Conservation (phyloP, 2,113 vertebrate species). For the Tetrao urogallus region DNA sequence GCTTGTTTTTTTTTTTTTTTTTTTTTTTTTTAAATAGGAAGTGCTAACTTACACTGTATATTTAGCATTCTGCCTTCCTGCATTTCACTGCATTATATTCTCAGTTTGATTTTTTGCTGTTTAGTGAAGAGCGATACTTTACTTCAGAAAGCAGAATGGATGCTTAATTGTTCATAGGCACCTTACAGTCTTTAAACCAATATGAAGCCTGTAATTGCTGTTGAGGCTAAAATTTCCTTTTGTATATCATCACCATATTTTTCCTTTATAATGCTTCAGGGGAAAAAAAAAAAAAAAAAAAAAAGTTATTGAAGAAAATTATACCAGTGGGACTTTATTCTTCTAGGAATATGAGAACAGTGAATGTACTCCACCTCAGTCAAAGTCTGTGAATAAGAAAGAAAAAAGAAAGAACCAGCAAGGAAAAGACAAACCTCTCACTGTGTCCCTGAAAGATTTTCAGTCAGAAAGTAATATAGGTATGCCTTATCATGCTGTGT, state of each 20-base stretch:
- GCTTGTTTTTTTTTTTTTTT: neutral
- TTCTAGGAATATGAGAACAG: slow-evolving; percentile 79
- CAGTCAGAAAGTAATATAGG: slow-evolving; percentile 84
- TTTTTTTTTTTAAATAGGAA: neutral
- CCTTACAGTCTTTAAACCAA: neutral
- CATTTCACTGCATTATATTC: neutral
- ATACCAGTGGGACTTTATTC: slow-evolving; percentile 39
- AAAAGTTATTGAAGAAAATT: slow-evolving; percentile 16
- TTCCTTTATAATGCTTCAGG: neutral
- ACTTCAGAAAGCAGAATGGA: neutral
- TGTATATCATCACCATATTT: neutral
- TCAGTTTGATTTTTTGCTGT: neutral
- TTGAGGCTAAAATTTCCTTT: neutral
- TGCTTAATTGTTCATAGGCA: neutral
- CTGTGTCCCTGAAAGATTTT: slow-evolving; percentile 92
- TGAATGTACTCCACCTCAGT: slow-evolving; percentile 82
- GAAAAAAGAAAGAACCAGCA: slow-evolving; percentile 92
- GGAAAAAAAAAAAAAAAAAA: too few species aligned
- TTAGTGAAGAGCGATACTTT: neutral
- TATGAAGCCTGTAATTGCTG: neutral
- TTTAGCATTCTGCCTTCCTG: neutral
- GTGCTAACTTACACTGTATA: neutral
- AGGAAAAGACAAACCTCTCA: slow-evolving; percentile 90
- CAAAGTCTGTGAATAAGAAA: slow-evolving; percentile 86
- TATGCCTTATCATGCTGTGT: slow-evolving; percentile 12